These are phyloP conservation scores for Heliconius ismenius DNA, from an alignment of 2,888 invertebrate species.

Conservation along the genomic window DNA sequence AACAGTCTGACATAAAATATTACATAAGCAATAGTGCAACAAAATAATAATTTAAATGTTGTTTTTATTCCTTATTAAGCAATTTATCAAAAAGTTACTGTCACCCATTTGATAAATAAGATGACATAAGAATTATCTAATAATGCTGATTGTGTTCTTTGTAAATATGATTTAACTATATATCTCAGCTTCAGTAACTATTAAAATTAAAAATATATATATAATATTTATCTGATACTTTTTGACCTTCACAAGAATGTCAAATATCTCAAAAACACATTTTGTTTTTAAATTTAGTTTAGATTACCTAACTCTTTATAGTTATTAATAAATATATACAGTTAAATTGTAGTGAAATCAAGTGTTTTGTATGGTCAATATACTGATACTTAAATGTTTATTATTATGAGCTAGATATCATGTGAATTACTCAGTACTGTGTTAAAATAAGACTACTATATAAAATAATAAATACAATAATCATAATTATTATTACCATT, in stretches of 20 bases:
- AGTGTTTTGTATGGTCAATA: neutral
- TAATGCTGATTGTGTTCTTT: neutral
- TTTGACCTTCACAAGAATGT: neutral
- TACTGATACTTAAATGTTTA: neutral
- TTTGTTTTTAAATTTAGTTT: neutral
- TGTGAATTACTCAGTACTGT: neutral
- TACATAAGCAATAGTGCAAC: neutral
- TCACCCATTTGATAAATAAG: neutral
- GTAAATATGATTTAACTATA: neutral
- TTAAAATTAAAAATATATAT: neutral
- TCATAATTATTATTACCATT: constrained; percentile 20
- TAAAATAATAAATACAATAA: constrained; percentile 6
- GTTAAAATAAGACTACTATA: neutral
- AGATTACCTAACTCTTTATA: neutral
- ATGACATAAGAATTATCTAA: neutral
- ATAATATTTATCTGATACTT: neutral
- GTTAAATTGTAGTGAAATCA: neutral
- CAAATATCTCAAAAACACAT: neutral
- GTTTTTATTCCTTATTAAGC: neutral
- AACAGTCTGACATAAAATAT: neutral
- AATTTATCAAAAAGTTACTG: neutral
- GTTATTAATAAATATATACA: neutral
- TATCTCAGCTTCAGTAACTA: neutral
- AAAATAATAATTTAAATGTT: neutral
- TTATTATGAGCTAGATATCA: neutral